These are phyloP conservation scores for Anser cygnoides DNA, from an alignment of 2,113 vertebrate species.

Conservation along the genomic window DNA sequence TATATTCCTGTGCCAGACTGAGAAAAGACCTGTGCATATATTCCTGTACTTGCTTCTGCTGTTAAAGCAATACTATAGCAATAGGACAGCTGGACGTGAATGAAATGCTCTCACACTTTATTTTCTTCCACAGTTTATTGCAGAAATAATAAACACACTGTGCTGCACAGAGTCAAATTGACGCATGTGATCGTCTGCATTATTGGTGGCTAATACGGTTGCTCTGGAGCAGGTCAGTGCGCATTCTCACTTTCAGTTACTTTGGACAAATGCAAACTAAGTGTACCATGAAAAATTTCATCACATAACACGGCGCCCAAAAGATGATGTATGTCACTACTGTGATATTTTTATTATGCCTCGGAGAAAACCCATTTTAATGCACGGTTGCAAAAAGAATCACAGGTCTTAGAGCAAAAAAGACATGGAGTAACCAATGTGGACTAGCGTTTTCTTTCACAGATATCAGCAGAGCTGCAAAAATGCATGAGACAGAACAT, in stretches of 20 bases:
- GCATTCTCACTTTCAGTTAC: slow-evolving; percentile 57
- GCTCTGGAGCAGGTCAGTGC: slow-evolving; percentile 65
- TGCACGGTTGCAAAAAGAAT: slow-evolving; percentile 18
- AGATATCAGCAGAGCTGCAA: neutral
- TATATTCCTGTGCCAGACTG: neutral
- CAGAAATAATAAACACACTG: slow-evolving; percentile 41
- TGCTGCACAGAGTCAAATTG: slow-evolving; percentile 28
- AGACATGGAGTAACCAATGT: neutral
- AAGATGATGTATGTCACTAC: slow-evolving; percentile 60
- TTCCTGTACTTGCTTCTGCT: neutral
- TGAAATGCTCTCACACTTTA: neutral
- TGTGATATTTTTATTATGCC: slow-evolving; percentile 59
- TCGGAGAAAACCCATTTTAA: slow-evolving; percentile 53
- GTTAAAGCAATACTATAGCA: neutral
- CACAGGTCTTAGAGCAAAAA: neutral
- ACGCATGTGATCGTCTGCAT: neutral
- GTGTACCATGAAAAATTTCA: slow-evolving; percentile 60
- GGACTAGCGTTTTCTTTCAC: neutral
- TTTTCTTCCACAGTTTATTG: slow-evolving; percentile 15
- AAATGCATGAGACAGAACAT: neutral
- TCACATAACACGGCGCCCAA: slow-evolving; percentile 2
- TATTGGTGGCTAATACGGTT: slow-evolving; percentile 56
- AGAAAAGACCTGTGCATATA: neutral
- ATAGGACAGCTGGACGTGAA: neutral
- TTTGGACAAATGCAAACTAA: slow-evolving; percentile 61